Conservation (phyloP, 2,113 vertebrate genomes). For the Phainopepla nitens region DNA sequence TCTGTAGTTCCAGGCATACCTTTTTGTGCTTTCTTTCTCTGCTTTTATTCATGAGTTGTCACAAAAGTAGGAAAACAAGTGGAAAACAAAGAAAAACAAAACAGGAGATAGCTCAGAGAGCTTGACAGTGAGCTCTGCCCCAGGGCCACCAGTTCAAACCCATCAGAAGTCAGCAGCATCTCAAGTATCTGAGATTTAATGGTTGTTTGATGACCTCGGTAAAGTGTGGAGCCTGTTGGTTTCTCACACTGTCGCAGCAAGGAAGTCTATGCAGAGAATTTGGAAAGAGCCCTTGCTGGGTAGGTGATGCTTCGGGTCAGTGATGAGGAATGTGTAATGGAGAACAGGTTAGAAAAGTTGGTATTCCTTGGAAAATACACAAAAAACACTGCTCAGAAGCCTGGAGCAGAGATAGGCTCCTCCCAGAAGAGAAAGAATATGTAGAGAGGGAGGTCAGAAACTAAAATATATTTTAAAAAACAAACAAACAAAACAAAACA, state of each 20-base stretch:
- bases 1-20: neutral
- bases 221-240: neutral
- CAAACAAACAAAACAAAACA: too few relatives aligned
- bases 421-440: neutral
- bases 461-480: neutral
- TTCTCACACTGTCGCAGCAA: neutral
- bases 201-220: neutral
- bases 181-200: neutral
- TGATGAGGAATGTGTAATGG: neutral
- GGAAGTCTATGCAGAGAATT: neutral
- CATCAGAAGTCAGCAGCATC: slow-evolving; percentile 3
- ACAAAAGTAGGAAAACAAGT: neutral
- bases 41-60: slow-evolving; percentile 49
- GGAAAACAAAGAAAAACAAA: slow-evolving; percentile 2
- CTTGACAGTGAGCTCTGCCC: slow-evolving; percentile 6
- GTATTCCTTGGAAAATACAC: neutral
- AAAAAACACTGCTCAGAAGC: neutral
- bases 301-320: neutral
- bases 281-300: neutral
- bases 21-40: neutral
- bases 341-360: neutral
- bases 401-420: neutral
- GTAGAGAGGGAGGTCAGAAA: neutral
- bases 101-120: neutral
- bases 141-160: slow-evolving; percentile 22